These are phyloP conservation scores for Clamator glandarius DNA, from an alignment of 2,797 vertebrate species.

Conservation along the genomic window DNA sequence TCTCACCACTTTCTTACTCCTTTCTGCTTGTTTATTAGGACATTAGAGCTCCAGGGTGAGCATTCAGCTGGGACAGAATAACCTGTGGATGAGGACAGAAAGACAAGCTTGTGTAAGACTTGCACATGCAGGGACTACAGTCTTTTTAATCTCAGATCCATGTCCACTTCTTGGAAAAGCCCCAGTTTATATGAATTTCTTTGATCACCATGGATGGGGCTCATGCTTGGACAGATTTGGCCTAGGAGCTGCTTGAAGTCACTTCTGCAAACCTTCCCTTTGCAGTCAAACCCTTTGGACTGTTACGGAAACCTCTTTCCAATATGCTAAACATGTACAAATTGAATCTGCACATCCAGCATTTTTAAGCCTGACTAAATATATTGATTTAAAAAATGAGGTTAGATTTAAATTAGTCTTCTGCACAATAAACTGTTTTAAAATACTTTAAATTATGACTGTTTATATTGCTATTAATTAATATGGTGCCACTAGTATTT, in stretches of 20 bases:
- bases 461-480: constrained; percentile 17
- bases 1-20: background rate
- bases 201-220: background rate
- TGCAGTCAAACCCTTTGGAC: background rate
- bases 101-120: background rate
- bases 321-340: background rate
- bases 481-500: constrained; percentile 16
- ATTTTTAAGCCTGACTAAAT: constrained; percentile 40
- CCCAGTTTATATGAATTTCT: background rate
- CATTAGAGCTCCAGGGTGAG: background rate
- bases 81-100: background rate
- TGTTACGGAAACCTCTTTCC: background rate
- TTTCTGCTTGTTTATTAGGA: background rate
- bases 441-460: constrained; percentile 38
- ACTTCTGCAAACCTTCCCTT: background rate
- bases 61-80: background rate
- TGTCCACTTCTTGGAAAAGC: rapidly evolving
- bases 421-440: constrained; percentile 14
- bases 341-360: background rate
- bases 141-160: background rate
- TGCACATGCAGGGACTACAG: background rate
- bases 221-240: background rate
- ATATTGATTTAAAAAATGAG: constrained; percentile 2
- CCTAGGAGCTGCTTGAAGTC: background rate
- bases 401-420: constrained; percentile 38